These are phyloP conservation scores for Eumeta japonica DNA, from an alignment of 1,140 invertebrate species.

Conservation along the genomic window DNA sequence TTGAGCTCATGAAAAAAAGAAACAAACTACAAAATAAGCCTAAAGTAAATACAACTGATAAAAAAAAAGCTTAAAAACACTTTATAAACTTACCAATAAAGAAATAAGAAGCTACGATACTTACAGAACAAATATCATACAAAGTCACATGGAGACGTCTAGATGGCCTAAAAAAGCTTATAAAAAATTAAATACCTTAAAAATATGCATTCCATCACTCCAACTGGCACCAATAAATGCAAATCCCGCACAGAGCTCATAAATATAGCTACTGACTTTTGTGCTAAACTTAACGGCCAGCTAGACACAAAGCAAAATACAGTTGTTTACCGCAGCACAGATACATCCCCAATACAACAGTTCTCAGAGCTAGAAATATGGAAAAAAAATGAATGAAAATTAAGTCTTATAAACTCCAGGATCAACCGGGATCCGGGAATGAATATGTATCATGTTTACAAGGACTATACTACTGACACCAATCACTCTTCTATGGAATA, in stretches of 20 bases:
- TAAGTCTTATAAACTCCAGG: no score
- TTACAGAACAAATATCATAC: slow-evolving; percentile 2
- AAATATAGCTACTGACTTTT: no score
- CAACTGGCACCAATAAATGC: neutral
- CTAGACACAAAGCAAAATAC: no score
- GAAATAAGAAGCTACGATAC: slow-evolving; percentile 1
- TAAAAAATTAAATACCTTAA: slow-evolving; percentile 3
- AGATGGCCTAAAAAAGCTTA: slow-evolving; percentile 3
- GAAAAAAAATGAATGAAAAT: no score
- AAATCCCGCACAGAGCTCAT: slow-evolving; percentile 2
- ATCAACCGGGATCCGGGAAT: neutral
- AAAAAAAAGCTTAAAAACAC: slow-evolving; percentile 20
- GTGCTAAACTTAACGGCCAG: neutral
- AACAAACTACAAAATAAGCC: slow-evolving; percentile 18
- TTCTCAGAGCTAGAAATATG: no score
- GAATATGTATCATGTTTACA: neutral
- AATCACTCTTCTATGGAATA: slow-evolving; percentile 14
- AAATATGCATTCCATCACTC: slow-evolving; percentile 2
- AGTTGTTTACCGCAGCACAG: no score
- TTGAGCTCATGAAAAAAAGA: slow-evolving; percentile 20
- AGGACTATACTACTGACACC: slow-evolving; percentile 10
- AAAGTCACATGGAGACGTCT: neutral
- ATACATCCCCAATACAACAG: no score
- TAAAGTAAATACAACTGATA: slow-evolving; percentile 14
- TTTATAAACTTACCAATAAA: slow-evolving; percentile 4